phyloP scores from a whole-genome alignment of 2,113 vertebrate species.

The Gadus chalcogrammus region DNA sequence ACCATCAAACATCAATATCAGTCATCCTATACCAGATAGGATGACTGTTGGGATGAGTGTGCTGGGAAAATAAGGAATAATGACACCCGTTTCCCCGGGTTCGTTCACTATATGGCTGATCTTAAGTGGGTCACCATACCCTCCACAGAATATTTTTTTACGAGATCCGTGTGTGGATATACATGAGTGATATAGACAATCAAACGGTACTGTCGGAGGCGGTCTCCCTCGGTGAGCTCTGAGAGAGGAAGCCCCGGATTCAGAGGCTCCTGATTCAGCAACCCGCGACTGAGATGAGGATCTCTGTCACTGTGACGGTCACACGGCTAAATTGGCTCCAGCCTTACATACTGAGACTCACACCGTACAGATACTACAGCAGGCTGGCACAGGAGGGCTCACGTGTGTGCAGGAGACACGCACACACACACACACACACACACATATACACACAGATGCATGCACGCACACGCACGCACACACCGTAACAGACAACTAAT shows the following conservation, averaged over 20 bases:
- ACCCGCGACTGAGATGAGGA: constrained; percentile 32
- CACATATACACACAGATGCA: constrained; percentile 6
- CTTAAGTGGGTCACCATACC: neutral
- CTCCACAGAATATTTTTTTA: too few relatives aligned
- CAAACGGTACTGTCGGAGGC: neutral
- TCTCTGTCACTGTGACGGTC: constrained; percentile 3
- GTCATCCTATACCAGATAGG: neutral
- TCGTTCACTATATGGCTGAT: neutral
- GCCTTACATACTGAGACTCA: constrained; percentile 18
- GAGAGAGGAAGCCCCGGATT: too few relatives aligned
- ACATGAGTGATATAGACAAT: neutral
- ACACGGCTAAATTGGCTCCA: constrained; percentile 32
- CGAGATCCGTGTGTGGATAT: too few relatives aligned
- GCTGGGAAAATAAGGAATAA: neutral
- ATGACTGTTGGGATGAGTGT: too few relatives aligned
- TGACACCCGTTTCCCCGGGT: neutral
- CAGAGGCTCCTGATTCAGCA: too few relatives aligned
- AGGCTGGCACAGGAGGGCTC: constrained; percentile 25
- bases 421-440: constrained; percentile 8
- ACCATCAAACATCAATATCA: neutral
- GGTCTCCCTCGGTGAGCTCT: neutral
- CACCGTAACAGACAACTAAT: constrained; percentile 10
- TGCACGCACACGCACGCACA: constrained; percentile 15
- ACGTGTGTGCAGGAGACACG: constrained; percentile 14
- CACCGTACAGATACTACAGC: constrained; percentile 28